A percentile compares a stretch with the other conserved stretches of the same genome.
These are phyloP conservation scores for Butorides virescens DNA, from an alignment of 2,113 vertebrate species.

Conservation along the genomic window DNA sequence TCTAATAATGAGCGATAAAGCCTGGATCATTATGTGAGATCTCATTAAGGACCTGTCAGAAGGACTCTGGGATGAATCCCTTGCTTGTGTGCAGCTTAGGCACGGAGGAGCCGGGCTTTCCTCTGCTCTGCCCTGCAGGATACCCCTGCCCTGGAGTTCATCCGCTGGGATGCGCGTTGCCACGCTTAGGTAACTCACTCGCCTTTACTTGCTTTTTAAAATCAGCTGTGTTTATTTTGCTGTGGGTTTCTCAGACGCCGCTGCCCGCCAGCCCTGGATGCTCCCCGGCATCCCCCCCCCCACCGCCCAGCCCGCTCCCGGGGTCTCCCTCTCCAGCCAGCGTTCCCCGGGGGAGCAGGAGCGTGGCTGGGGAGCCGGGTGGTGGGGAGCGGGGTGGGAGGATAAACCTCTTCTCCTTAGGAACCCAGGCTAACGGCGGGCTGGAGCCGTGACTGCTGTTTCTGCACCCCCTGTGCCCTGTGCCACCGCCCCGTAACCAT, in stretches of 20 bases:
- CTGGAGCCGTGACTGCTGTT: neutral
- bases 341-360: neutral
- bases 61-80: neutral
- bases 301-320: accelerated
- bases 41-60: neutral
- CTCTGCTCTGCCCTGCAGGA: neutral
- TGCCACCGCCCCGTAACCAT: too few species aligned
- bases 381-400: neutral
- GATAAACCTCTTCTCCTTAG: neutral
- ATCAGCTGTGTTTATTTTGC: accelerated
- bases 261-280: neutral
- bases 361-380: neutral
- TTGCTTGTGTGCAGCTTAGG: neutral
- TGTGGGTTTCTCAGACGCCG: neutral
- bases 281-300: neutral
- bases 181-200: neutral
- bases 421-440: neutral
- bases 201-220: accelerated
- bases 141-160: neutral
- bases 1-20: neutral
- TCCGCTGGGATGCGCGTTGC: neutral
- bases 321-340: neutral
- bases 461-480: neutral
- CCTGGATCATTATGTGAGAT: neutral
- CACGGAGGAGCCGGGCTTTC: neutral